phyloP scores from a whole-genome alignment of 1,140 invertebrate genomes.

The Gerris buenoi region DNA sequence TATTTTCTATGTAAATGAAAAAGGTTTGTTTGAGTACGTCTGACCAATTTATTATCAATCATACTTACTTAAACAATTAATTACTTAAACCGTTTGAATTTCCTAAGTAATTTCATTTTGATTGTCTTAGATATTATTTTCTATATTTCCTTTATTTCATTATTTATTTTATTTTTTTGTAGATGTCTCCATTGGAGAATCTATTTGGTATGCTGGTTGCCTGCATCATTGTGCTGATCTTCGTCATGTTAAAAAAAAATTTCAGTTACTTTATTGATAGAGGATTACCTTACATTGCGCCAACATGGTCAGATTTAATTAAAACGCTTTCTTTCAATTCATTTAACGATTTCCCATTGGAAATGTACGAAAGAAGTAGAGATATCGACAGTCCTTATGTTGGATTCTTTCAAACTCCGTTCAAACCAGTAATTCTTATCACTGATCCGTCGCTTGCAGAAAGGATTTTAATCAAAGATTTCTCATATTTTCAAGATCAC shows the following conservation, averaged over 20 bases:
- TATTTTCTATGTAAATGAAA: too few species aligned
- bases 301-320: not conserved
- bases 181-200: not conserved
- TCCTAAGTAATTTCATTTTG: too few species aligned
- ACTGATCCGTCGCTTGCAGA: slow-evolving; percentile 29
- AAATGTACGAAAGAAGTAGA: not conserved
- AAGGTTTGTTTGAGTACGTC: too few species aligned
- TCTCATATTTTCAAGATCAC: slow-evolving; percentile 25
- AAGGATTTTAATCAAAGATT: slow-evolving; percentile 27
- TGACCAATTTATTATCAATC: too few species aligned
- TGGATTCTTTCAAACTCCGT: not conserved
- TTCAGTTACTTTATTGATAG: not conserved
- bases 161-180: not conserved
- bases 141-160: not conserved
- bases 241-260: not conserved
- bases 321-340: not conserved
- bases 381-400: not conserved
- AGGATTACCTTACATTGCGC: not conserved
- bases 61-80: too few species aligned
- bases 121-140: not conserved
- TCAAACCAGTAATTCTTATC: slow-evolving; percentile 16
- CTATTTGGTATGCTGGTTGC: not conserved
- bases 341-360: not conserved
- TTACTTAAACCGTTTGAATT: too few species aligned
- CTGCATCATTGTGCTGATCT: not conserved